These are phyloP conservation scores for Diceros bicornis DNA, from an alignment of 2,797 vertebrate species.

Conservation along the genomic window DNA sequence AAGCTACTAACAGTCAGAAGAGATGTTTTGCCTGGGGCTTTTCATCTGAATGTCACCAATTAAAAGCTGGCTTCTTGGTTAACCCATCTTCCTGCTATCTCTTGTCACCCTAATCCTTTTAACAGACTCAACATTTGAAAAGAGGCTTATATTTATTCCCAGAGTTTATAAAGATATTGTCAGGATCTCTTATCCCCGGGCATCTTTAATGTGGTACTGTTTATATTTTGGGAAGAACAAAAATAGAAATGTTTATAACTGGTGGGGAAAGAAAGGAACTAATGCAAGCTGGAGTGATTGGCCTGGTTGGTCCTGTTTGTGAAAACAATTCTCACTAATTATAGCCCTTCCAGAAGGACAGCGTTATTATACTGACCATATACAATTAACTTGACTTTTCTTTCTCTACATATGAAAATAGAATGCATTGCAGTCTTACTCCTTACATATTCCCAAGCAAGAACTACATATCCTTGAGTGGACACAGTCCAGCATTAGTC, in stretches of 20 bases:
- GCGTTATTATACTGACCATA: neutral
- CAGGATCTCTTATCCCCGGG: neutral
- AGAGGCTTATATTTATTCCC: conserved; percentile 42
- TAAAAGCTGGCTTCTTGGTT: neutral
- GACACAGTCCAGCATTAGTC: neutral
- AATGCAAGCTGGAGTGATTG: neutral
- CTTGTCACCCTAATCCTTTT: neutral
- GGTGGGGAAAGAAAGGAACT: neutral
- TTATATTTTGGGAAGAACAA: conserved; percentile 66
- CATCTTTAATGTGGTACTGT: conserved; percentile 43
- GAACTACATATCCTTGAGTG: neutral
- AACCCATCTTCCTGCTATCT: neutral
- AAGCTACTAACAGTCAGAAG: fast-evolving
- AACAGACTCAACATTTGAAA: neutral
- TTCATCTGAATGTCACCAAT: fast-evolving
- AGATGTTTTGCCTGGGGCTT: neutral
- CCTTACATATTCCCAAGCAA: neutral
- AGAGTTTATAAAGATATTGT: neutral
- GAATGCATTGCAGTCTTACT: neutral
- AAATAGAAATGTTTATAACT: conserved; percentile 74
- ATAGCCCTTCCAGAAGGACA: conserved; percentile 29
- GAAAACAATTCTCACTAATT: conserved; percentile 48
- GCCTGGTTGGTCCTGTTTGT: neutral
- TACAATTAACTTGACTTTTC: conserved; percentile 44
- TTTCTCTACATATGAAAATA: conserved; percentile 20